Base-by-base conservation (phyloP, 2,797 vertebrate species). In the Gymnoscopelus microlampas region DNA sequence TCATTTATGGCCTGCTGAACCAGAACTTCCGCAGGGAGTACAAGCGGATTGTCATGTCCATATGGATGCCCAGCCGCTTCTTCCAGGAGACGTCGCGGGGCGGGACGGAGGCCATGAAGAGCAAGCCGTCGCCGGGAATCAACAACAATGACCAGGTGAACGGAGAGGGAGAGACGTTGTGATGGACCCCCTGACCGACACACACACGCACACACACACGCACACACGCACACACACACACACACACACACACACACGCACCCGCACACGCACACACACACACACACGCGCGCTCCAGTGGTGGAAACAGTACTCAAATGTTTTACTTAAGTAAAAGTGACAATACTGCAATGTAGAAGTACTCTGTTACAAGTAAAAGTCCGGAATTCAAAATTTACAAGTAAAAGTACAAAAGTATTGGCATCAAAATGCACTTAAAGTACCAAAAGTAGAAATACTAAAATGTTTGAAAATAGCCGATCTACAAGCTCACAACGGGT, bases 11-110 rank as follows among this genome's bases (percentile, higher is more conserved):
- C 81, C 91, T 97, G 73, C 93, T 97, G 68, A 96, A 97, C 85
- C 94, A 95, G 87, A 97, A 97, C 90, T 97, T 97, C 84, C 88
- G 92, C 14, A 93, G 92, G 70, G 96, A 96, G 77, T 96, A 96
- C 73, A 95, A 94, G 77, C 88, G 87, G 57, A 96, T 97, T 60
- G 67, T 96, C 64, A 92, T 86, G 78, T 93, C 91, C 5, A 77
- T 96, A 79, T 96, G 94, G 91, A 92, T 76, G 84, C 95, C 95
- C 15, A 77, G 86, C 53, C 84, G 87, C 70, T 95, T 96, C 76
- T 93, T 95, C 78, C 94, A 93, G 78, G 93, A 95, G 32, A 91
- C 90, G 0, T 95, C 95, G 3, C 93, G 89, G 71, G 93, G 87
- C 3, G 94, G 94, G 5, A 96, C 94, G 0, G 95, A 96, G 64